phyloP scores from a whole-genome alignment of 2,888 invertebrate species.

The Onthophagus sagittarius region DNA sequence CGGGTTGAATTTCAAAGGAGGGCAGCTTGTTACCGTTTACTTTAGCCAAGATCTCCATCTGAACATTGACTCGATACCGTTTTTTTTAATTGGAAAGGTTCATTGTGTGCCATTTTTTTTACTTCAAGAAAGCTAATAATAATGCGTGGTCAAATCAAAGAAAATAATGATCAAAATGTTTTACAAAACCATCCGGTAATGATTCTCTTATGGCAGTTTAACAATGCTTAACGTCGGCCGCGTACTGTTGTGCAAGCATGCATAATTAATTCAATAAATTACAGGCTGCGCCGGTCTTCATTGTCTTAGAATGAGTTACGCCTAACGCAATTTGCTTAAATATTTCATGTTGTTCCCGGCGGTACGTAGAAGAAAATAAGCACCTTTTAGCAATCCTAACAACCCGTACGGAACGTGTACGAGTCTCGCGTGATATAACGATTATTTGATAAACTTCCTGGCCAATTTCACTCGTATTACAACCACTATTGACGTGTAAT shows the following conservation, averaged over 20 bases:
- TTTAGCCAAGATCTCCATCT: neutral
- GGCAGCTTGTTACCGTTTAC: neutral
- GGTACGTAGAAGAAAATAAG: neutral
- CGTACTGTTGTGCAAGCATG: neutral
- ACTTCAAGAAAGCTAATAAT: neutral
- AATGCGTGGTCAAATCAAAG: neutral
- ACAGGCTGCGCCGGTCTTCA: neutral
- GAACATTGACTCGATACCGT: neutral
- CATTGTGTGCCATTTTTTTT: neutral
- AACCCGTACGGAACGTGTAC: neutral
- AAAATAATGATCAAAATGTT: neutral
- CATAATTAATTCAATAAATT: neutral
- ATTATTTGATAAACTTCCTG: neutral
- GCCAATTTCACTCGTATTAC: neutral
- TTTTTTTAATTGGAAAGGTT: neutral
- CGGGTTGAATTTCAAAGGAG: neutral
- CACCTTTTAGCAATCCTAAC: neutral
- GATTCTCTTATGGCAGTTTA: neutral
- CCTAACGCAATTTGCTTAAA: neutral
- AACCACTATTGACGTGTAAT: neutral
- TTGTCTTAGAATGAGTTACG: neutral
- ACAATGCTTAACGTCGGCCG: neutral
- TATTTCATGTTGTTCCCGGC: neutral
- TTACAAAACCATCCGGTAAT: neutral
- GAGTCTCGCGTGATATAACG: neutral